Evolutionary conservation across 2,797 vertebrate genomes (phyloP).

Genomic region (Clarias platycephalus): DNA sequence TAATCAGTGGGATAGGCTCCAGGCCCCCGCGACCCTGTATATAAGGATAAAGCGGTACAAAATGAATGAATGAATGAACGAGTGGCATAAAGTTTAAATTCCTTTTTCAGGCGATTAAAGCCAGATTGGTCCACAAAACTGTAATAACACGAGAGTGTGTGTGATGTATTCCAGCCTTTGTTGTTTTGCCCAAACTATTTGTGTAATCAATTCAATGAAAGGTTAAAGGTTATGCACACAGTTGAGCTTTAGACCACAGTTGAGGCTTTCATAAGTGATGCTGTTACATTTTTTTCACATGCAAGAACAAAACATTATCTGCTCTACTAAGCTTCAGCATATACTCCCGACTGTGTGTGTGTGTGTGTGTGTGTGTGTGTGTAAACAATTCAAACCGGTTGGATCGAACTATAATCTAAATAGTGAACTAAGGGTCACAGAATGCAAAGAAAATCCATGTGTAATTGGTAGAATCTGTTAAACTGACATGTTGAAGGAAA

Average conservation of each 20-base stretch:
- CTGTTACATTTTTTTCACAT: conserved; percentile 10
- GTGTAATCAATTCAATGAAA: not conserved
- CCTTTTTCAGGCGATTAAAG: not conserved
- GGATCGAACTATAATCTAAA: conserved; percentile 23
- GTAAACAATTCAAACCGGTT: not conserved
- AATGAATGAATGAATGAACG: too few species aligned
- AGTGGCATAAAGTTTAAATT: not conserved
- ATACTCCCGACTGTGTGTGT: conserved; percentile 35
- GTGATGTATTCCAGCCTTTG: not conserved
- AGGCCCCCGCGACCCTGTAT: too few species aligned
- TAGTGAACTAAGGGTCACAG: not conserved
- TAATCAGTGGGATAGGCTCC: too few species aligned
- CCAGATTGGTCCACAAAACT: not conserved
- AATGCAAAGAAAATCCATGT: conserved; percentile 24
- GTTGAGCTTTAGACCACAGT: not conserved
- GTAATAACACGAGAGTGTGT: not conserved
- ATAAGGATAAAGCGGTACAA: too few species aligned
- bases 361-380: conserved; percentile 45
- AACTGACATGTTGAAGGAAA: not conserved
- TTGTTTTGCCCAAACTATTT: not conserved
- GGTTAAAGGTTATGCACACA: not conserved
- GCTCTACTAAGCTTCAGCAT: not conserved
- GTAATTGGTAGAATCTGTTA: conserved; percentile 1
- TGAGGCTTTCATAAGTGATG: not conserved
- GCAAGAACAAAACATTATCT: conserved; percentile 8